A percentile compares a stretch with the other conserved stretches of the same genome.
phyloP scores from a whole-genome alignment of 2,113 vertebrate species.

The Callithrix jacchus region DNA sequence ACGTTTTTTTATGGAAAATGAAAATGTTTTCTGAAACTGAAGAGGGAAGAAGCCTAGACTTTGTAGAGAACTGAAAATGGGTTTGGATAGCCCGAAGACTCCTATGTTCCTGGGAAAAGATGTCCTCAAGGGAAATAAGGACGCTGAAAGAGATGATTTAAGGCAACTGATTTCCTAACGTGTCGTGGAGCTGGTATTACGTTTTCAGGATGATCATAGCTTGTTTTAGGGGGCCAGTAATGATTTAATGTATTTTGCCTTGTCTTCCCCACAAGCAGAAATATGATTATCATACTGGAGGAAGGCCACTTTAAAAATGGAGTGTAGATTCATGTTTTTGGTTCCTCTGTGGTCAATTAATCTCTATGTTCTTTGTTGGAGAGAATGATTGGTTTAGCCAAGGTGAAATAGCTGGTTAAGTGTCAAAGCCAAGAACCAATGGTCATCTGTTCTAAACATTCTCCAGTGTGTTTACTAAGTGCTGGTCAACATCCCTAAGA shows the following conservation, averaged over 20 bases:
- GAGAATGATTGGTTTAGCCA: conserved; percentile 32
- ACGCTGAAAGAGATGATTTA: not conserved
- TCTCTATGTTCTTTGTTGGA: not conserved
- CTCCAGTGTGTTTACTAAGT: too few relatives aligned
- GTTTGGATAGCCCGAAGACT: not conserved
- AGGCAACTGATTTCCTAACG: not conserved
- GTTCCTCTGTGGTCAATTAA: not conserved
- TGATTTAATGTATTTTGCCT: not conserved
- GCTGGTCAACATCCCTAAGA: not conserved
- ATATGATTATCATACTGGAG: not conserved
- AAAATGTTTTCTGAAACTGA: not conserved
- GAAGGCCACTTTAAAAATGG: not conserved
- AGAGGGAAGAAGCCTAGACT: not conserved
- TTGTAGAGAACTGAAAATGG: not conserved
- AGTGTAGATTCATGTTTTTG: not conserved
- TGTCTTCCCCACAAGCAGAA: not conserved
- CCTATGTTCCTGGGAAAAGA: not conserved
- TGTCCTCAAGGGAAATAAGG: not conserved
- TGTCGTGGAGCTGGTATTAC: not conserved
- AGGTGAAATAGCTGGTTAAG: not conserved
- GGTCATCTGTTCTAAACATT: not conserved
- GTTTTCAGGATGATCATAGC: not conserved
- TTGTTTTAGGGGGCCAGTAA: not conserved
- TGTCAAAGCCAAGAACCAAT: not conserved
- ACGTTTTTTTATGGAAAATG: not conserved